Evolutionary conservation across 2,113 vertebrate species (phyloP), one percentile per base, ranked within the genome.

Genomic region (Microcebus tavaratra): DNA sequence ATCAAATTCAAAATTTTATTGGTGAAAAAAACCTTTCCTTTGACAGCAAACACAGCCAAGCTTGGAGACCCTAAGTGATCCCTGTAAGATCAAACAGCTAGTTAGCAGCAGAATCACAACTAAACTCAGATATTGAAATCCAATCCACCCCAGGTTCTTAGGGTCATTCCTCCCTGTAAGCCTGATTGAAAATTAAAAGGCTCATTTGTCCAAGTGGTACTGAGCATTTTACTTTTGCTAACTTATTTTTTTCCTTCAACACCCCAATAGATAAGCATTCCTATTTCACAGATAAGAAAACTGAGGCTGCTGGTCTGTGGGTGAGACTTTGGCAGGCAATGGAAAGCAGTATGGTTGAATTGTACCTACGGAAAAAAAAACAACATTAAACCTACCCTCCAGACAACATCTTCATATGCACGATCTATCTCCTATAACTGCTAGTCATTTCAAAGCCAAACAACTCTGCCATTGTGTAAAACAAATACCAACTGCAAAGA

Each of bases 231-330:
- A 48, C 12, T 88, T 81, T 42, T 76, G 39, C 45, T 5, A 84
- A 36, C 55, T 55, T 89, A 3, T 8, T 75, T 4, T 87, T 83
- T 79, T 76, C 11, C 63, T 86, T 67, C 36, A 36, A 12, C 2
- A 90, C 6, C 6, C 27, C 34, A 55, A 73, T 31, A 86, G 6
- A 42, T 34, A 50, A 9, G 0, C 50, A 34, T 50, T 68, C 55
- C 55, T 76, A 45, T 67, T 94, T 96, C 67, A 81, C n/a, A 84
- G 53, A 63, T 81, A 61, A 83, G 70, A 76, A 92, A 81, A 84
- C 12, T 6, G 17, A 82, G 42, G 27, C 27, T 42, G 6, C 65
- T 63, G 31, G 6, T 61, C 14, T 75, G 7, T 2, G 42, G 42
- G 12, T 10, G 0, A 90, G 29, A 27, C 34, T 34, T 21, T 23